Evolutionary conservation across 30 jellyfish, hydroid and myxozoan genomes (phyloP).

Genomic region (Haliclystus octoradiatus): DNA sequence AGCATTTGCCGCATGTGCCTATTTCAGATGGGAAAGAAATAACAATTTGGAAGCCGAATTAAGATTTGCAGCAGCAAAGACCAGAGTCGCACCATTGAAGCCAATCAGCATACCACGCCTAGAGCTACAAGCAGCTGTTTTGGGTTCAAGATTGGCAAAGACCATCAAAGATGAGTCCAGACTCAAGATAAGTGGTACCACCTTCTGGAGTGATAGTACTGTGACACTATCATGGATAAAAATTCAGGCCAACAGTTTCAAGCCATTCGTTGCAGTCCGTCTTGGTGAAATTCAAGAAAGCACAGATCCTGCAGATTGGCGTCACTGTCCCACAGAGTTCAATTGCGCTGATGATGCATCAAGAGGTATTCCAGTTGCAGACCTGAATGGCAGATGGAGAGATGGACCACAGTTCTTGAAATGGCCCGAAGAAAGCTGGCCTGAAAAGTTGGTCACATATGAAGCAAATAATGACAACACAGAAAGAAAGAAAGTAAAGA

Average conservation of each 20-base stretch:
- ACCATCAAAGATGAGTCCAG: conserved; percentile 31
- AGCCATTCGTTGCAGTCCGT: conserved; percentile 19
- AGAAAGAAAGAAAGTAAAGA: conserved; percentile 13
- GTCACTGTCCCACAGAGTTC: background rate
- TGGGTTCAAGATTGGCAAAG: conserved; percentile 31
- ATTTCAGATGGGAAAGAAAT: background rate
- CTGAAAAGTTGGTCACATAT: too few relatives aligned
- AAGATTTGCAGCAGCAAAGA: conserved; percentile 19
- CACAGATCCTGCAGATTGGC: conserved; percentile 33
- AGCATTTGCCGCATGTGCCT: conserved; percentile 24
- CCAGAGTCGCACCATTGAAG: conserved; percentile 51
- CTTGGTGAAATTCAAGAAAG: conserved; percentile 8
- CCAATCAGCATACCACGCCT: conserved; percentile 37
- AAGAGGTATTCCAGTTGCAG: conserved; percentile 4
- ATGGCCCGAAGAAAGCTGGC: background rate
- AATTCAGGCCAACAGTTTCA: conserved; percentile 17
- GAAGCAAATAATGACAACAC: background rate
- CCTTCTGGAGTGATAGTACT: conserved; percentile 25
- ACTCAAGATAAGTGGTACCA: conserved; percentile 20
- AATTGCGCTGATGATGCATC: conserved; percentile 10
- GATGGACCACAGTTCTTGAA: conserved; percentile 10
- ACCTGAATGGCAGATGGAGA: conserved; percentile 3
- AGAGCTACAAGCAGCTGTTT: conserved; percentile 59
- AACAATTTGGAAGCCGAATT: conserved; percentile 3
- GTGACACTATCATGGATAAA: conserved; percentile 29